Base-by-base conservation (phyloP, 2,797 vertebrate species). In the Crocodylus rhombifer region DNA sequence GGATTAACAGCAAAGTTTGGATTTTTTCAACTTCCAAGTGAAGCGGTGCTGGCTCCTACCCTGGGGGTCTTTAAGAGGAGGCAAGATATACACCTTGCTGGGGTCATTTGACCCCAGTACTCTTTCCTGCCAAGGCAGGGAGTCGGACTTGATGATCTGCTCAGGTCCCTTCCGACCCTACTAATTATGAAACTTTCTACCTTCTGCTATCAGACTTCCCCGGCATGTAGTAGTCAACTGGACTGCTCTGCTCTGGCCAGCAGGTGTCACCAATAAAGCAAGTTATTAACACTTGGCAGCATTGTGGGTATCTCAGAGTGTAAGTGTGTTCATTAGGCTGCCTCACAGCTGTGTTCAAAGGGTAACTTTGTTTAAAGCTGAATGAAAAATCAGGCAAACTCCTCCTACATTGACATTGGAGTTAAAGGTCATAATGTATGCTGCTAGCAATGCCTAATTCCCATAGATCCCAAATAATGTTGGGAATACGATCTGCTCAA, bases 321-420 rank as follows among this genome's bases (percentile, higher is more conserved):
- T 67, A 30, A 1, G 0, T 21, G 4, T 9, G 13, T 1, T 7
- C 28, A 26, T 51, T 82, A 20, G 64, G 1, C 71, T 57, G 64
- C 2, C 77, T 25, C 30, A 15, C 1, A 36, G 84, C 77, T 87
- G 76, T 75, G 23, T 82, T 81, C 60, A 42, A 58, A 63, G 75
- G 77, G 92, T 28, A 26, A 1, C 63, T 87, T 87, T 18, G 14
- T 69, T 69, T 62, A 55, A 16, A 0, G 0, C 12, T 36, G 6
- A 33, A 69, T 33, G 33, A 26, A 56, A 20, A 3, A 62, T 23
- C 76, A 15, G 56, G 15, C 60, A 80, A 69, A 51, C 18, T 10
- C 65, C 30, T 36, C 65, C 30, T 69, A 69, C n/a, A 13, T 20
- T 69, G 65, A 30, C 33, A 69, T 69, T 6, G 1, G 26, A 21